Evolutionary conservation across 2,888 invertebrate genomes (phyloP).

Genomic region (Lycophotia porphyrea): DNA sequence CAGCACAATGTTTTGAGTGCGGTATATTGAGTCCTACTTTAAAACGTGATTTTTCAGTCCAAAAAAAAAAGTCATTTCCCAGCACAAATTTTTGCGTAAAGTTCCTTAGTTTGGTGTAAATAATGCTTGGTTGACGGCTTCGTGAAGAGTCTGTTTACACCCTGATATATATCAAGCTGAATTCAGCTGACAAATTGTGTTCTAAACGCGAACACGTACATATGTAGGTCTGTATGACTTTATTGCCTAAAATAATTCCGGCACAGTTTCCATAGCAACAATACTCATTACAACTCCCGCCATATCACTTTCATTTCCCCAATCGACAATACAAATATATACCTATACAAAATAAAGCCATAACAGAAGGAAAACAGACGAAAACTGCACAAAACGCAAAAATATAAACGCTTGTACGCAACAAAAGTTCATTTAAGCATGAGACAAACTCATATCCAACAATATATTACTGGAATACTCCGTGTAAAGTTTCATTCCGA

Average conservation of each 20-base stretch:
- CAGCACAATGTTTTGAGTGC: too few species aligned
- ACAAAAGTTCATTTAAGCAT: slow-evolving; percentile 64
- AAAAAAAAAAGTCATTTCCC: too few species aligned
- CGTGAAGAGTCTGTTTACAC: too few species aligned
- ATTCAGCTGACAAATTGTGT: background rate
- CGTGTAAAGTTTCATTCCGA: slow-evolving; percentile 39
- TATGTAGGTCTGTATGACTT: background rate
- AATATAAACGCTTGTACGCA: slow-evolving; percentile 53
- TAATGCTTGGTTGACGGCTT: too few species aligned
- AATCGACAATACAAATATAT: slow-evolving; percentile 44
- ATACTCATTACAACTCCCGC: slow-evolving; percentile 39
- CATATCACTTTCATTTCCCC: slow-evolving; percentile 48
- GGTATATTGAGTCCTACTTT: too few species aligned
- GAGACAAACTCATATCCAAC: slow-evolving; percentile 67
- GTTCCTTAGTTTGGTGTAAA: too few species aligned
- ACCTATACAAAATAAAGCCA: slow-evolving; percentile 22
- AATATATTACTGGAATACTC: slow-evolving; percentile 66
- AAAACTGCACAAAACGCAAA: slow-evolving; percentile 59
- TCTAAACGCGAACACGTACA: background rate
- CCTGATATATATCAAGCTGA: too few species aligned
- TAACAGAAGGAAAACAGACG: slow-evolving; percentile 51
- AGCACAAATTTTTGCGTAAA: too few species aligned
- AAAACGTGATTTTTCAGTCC: too few species aligned
- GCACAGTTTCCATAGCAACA: slow-evolving; percentile 17
- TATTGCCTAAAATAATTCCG: background rate